Evolutionary conservation across 92 coral and sea anemone species (phyloP).

Genomic region (Chrysogorgia sp.): DNA sequence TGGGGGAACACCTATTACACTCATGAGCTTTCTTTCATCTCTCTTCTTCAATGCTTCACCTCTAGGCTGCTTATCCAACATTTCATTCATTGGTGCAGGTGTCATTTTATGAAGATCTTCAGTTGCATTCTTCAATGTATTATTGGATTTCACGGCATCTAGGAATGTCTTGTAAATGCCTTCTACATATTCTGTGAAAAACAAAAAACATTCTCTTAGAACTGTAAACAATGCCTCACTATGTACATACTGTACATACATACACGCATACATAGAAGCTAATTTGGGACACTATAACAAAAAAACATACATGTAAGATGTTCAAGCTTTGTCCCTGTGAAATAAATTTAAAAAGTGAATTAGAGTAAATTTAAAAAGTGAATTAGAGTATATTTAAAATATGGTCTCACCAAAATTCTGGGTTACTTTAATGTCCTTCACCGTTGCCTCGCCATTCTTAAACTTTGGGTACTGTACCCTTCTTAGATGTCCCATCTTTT

Average conservation of each 20-base stretch:
- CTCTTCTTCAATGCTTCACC: slow-evolving; percentile 43
- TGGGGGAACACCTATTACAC: slow-evolving; percentile 48
- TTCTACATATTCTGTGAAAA: slow-evolving; percentile 41
- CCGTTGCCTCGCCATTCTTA: slow-evolving; percentile 53
- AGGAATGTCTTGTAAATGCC: slow-evolving; percentile 37
- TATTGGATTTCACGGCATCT: neutral
- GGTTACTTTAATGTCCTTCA: slow-evolving; percentile 8
- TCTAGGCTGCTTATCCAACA: slow-evolving; percentile 55
- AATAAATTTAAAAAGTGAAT: too few relatives aligned
- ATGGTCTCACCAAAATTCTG: slow-evolving; percentile 12
- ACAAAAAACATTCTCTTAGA: neutral
- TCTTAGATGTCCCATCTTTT: slow-evolving; percentile 16
- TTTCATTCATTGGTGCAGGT: slow-evolving; percentile 55
- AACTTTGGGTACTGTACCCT: slow-evolving; percentile 44
- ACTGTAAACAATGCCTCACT: neutral
- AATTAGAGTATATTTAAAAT: too few relatives aligned
- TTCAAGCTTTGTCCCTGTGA: too few relatives aligned
- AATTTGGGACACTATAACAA: too few relatives aligned
- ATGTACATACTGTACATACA: neutral
- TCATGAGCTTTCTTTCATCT: slow-evolving; percentile 34
- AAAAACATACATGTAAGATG: too few relatives aligned
- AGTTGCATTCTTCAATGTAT: neutral
- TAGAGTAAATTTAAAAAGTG: too few relatives aligned
- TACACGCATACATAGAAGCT: too few relatives aligned
- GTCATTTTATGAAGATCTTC: slow-evolving; percentile 37